Evolutionary conservation across 1,140 invertebrate genomes (phyloP).

Genomic region (Asobara japonica): DNA sequence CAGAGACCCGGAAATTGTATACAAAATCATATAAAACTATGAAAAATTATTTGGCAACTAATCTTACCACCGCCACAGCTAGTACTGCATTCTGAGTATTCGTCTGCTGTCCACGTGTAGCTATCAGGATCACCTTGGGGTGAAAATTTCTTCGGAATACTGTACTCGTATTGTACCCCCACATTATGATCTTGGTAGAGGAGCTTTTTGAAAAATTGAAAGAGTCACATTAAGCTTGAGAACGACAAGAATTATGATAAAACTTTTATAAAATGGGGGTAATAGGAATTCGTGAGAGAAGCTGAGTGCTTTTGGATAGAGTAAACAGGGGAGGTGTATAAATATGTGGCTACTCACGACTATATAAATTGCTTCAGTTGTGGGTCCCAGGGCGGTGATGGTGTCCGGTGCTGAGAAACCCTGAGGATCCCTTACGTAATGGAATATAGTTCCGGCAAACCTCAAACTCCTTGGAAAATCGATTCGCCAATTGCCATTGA

Average conservation of each 20-base stretch:
- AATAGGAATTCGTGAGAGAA: neutral
- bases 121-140: constrained; percentile 73
- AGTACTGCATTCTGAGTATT: constrained; percentile 82
- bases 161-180: constrained; percentile 92
- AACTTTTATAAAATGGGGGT: neutral
- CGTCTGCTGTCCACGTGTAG: constrained; percentile 83
- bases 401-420: constrained; percentile 85
- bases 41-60: neutral
- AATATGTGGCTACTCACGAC: constrained; percentile 72
- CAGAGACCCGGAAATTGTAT: too few relatives aligned
- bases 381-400: constrained; percentile 85
- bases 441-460: constrained; percentile 86
- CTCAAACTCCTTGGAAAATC: constrained; percentile 83
- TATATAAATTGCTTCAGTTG: constrained; percentile 85
- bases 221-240: constrained; percentile 16
- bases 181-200: constrained; percentile 87
- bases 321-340: neutral
- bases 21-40: too few relatives aligned
- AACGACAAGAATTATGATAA: neutral
- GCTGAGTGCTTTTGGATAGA: neutral
- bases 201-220: constrained; percentile 68
- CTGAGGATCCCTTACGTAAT: constrained; percentile 84
- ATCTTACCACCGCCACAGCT: constrained; percentile 86
- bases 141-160: constrained; percentile 79
- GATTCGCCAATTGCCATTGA: constrained; percentile 95